phyloP scores from a whole-genome alignment of 2,113 vertebrate species.

The Oreochromis spilurus region DNA sequence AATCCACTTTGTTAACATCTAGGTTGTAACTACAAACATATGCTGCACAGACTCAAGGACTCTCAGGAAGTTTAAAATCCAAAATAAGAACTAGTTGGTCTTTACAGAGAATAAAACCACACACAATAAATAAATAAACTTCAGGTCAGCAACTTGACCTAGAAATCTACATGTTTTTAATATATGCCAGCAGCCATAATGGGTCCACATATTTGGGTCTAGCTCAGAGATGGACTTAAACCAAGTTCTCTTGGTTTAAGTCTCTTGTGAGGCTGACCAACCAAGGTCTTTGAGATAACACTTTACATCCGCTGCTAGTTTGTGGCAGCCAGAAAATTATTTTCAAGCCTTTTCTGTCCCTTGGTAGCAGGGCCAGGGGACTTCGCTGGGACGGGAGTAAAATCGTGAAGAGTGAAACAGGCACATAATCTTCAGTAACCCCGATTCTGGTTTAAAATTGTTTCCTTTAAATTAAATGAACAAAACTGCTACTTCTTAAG shows the following conservation, averaged over 20 bases:
- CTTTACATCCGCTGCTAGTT: conserved; percentile 22
- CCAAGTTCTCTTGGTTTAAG: background rate
- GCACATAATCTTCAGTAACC: conserved; percentile 52
- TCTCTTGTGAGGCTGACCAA: conserved; percentile 47
- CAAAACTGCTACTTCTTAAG: conserved; percentile 39
- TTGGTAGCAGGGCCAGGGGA: conserved; percentile 7
- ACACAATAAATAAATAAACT: background rate
- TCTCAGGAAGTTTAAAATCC: background rate
- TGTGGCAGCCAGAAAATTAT: conserved; percentile 27
- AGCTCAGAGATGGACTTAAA: conserved; percentile 43
- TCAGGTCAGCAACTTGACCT: conserved; percentile 1
- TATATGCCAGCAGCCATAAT: conserved; percentile 17
- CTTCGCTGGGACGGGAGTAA: background rate
- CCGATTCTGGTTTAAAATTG: conserved; percentile 52
- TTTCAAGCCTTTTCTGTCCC: conserved; percentile 42
- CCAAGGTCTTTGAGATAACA: conserved; percentile 59
- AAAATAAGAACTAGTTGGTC: background rate
- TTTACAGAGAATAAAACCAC: background rate
- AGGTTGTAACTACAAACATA: background rate
- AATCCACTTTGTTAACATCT: background rate
- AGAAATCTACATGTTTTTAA: conserved; percentile 26
- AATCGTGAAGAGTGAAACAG: conserved; percentile 7
- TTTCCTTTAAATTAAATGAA: conserved; percentile 52
- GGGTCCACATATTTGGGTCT: conserved; percentile 21
- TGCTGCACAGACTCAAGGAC: background rate